Percentiles rank a stretch among this genome's conserved stretches.
These are phyloP conservation scores for Anas bernieri DNA, from an alignment of 2,797 vertebrate genomes.

Conservation along the genomic window DNA sequence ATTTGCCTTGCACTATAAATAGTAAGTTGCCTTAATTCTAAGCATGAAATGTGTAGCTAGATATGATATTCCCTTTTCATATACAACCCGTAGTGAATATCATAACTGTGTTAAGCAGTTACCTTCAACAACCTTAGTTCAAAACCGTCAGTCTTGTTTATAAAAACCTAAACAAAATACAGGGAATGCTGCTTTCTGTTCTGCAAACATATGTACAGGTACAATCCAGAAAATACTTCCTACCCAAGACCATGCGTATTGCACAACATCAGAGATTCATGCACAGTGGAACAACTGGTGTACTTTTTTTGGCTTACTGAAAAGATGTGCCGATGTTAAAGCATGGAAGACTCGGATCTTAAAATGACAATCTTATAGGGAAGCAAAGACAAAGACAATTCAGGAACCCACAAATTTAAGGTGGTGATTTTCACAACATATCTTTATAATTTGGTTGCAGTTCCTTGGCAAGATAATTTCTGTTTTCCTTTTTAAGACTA, in stretches of 20 bases:
- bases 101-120: background rate
- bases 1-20: background rate
- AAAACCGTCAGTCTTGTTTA: background rate
- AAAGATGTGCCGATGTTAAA: background rate
- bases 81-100: background rate
- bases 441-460: background rate
- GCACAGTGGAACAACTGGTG: background rate
- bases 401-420: background rate
- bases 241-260: background rate
- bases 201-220: background rate
- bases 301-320: background rate
- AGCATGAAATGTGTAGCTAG: background rate
- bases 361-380: background rate
- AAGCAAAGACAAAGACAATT: background rate
- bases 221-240: background rate
- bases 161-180: background rate
- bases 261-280: background rate
- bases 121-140: background rate
- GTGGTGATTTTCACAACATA: rapidly evolving
- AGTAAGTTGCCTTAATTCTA: background rate
- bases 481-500: background rate
- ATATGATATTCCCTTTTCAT: background rate
- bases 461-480: background rate
- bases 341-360: background rate
- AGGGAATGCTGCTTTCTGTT: background rate